These are phyloP conservation scores for Trilocha varians DNA, from an alignment of 2,888 invertebrate genomes.

Conservation along the genomic window DNA sequence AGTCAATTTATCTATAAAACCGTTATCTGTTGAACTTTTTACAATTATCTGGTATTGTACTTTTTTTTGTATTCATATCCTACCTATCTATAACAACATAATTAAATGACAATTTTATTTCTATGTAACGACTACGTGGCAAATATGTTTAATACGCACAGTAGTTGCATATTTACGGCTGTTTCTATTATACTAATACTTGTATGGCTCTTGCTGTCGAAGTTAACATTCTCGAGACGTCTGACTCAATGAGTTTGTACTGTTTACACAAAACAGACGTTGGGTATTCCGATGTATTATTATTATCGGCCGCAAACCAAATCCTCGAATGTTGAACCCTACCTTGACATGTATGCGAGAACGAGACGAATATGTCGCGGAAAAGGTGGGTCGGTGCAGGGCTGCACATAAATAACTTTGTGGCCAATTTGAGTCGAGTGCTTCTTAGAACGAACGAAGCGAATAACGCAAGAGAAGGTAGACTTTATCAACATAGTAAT, in stretches of 20 bases:
- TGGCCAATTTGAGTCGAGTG: conserved; percentile 51
- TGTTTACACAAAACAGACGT: conserved; percentile 53
- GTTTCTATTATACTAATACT: too few relatives aligned
- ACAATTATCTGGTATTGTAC: too few relatives aligned
- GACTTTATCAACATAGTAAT: background rate
- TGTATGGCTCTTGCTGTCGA: conserved; percentile 17
- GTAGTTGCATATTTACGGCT: too few relatives aligned
- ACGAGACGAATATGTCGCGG: conserved; percentile 50
- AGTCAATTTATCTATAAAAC: too few relatives aligned
- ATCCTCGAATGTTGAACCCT: conserved; percentile 71
- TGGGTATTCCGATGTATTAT: conserved; percentile 53
- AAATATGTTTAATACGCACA: too few relatives aligned
- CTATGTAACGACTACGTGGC: too few relatives aligned
- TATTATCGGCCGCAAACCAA: conserved; percentile 51
- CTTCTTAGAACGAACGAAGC: conserved; percentile 48
- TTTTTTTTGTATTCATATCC: too few relatives aligned
- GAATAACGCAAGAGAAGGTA: conserved; percentile 14
- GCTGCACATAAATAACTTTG: conserved; percentile 67
- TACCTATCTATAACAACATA: too few relatives aligned
- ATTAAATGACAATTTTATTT: too few relatives aligned
- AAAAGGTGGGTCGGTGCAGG: conserved; percentile 55
- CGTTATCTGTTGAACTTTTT: too few relatives aligned
- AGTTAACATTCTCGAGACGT: conserved; percentile 26
- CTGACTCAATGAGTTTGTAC: conserved; percentile 50
- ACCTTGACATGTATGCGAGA: conserved; percentile 70